Base-by-base conservation (phyloP, 2,888 invertebrate genomes). In the Amitus sp. region DNA sequence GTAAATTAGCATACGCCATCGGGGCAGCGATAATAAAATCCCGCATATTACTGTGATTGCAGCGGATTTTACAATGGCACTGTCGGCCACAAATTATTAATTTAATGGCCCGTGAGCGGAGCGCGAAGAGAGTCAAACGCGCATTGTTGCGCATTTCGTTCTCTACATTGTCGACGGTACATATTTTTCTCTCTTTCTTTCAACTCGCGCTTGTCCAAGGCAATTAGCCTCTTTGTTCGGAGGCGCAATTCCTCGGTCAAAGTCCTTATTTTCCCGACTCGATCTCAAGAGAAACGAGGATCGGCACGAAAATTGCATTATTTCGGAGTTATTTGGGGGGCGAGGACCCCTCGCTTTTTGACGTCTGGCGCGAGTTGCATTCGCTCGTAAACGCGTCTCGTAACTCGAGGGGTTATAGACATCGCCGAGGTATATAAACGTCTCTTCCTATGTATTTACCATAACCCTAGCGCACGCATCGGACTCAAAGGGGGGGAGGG, bases 371-470 rank as follows among this genome's bases (percentile, higher is more conserved):
- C 73, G 74, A 77, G 77, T 78, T 77, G 75, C 76, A 72, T 73
- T 75, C 74, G 79, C 76, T 81, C 82, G 82, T 82, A 81, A 82
- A 82, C 74, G 80, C 80, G 80, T 82, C 81, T 80, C 80, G 78
- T 82, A 82, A 81, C 80, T 81, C 78, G 76, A 77, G 76, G 77
- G 75, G 78, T 81, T 82, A 81, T 80, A 78, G 80, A 79, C 81
- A 80, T 79, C 79, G 76, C 74, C 73, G 72, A 76, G 81, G 80
- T 80, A 80, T 79, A 81, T 80, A 81, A 81, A 81, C 78, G 80
- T 80, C 80, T 79, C 76, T 77, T 80, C 80, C 80, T 76, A 80
- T 80, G 78, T 80, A 78, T 77, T 80, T 80, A 79, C 74, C 73
- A 70, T 64, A 67, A 65, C 66, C 52, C 63, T 53, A 45, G 40